phyloP scores from a whole-genome alignment of 1,140 invertebrate species.

The Eumaeus atala region DNA sequence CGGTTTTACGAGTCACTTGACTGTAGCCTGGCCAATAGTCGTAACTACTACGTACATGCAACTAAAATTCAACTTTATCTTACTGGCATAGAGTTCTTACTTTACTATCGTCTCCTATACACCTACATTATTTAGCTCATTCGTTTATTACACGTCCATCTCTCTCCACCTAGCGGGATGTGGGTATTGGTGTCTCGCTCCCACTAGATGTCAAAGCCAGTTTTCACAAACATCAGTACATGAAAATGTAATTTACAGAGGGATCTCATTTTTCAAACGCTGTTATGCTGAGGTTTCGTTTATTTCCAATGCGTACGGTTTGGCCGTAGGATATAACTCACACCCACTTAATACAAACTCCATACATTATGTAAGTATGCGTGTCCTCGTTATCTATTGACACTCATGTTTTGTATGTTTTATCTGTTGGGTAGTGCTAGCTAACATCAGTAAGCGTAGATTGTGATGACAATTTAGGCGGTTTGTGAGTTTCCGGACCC shows the following conservation, averaged over 20 bases:
- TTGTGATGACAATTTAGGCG: too few relatives aligned
- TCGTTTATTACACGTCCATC: slow-evolving; percentile 11
- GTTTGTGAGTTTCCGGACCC: too few relatives aligned
- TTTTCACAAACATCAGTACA: slow-evolving; percentile 45
- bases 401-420: too few relatives aligned
- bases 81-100: not conserved
- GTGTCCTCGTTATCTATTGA: too few relatives aligned
- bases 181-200: slow-evolving; percentile 22
- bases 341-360: too few relatives aligned
- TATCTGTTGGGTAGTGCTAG: too few relatives aligned
- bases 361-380: too few relatives aligned
- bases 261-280: slow-evolving; percentile 10
- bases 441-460: too few relatives aligned
- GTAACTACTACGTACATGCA: not conserved
- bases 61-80: slow-evolving; percentile 13
- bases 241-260: slow-evolving; percentile 32
- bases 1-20: slow-evolving; percentile 39
- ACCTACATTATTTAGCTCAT: too few relatives aligned
- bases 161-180: slow-evolving; percentile 13
- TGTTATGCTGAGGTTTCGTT: slow-evolving; percentile 4
- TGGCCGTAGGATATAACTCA: too few relatives aligned
- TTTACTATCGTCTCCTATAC: not conserved
- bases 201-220: slow-evolving; percentile 42
- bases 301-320: not conserved
- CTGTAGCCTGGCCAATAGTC: not conserved